Base-by-base conservation (phyloP, 2,113 vertebrate genomes). In the Petromus typicus region DNA sequence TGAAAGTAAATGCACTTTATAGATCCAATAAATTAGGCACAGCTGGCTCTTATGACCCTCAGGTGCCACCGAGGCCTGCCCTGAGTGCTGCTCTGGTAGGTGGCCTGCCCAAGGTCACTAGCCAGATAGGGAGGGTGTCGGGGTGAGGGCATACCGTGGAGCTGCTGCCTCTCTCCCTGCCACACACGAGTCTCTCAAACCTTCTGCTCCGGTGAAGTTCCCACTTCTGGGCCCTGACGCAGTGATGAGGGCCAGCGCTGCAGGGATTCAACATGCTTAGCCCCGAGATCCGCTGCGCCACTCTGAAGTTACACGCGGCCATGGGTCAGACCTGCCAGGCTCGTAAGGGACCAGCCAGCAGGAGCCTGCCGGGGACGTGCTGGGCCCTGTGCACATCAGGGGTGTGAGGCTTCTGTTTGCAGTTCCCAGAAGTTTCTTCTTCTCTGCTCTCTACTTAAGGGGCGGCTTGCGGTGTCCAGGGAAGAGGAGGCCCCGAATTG, bases 1-100 rank as follows among this genome's bases (percentile, higher is more conserved):
- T 96, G 78, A 89, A 51, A 94, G 81, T 43, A 82, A 78, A 73
- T 63, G 80, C 3, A 32, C 88, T 97, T 96, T 97, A 97, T 94
- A 91, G 95, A 89, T n/a, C 56, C 79, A 96, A 91, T 97, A 96
- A 96, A 97, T 66, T 18, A 61, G 63, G 86, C 20, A 45, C 40
- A 73, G 2, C n/a, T 7, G 0, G 30, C 78, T 73, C 40, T 83
- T 67, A 23, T 40, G 9, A 7, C 63, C 5, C 12, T 59, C 83
- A 86, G 85, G 45, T 92, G 82, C 64, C 80, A 54, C 23, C 43
- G 40, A 88, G 59, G 16, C 61, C n/a, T 64, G 76, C 51, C 51
- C 83, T n/a, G 67, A 67, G 14, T 56, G 32, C 57, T 83, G 20
- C 61, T 91, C 80, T 14, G 81, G 54, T 82, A 48, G 75, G 66